A percentile compares a stretch with the other conserved stretches of the same genome.
Evolutionary conservation across 2,888 invertebrate genomes (phyloP).

Genomic region (Blera fallax): DNA sequence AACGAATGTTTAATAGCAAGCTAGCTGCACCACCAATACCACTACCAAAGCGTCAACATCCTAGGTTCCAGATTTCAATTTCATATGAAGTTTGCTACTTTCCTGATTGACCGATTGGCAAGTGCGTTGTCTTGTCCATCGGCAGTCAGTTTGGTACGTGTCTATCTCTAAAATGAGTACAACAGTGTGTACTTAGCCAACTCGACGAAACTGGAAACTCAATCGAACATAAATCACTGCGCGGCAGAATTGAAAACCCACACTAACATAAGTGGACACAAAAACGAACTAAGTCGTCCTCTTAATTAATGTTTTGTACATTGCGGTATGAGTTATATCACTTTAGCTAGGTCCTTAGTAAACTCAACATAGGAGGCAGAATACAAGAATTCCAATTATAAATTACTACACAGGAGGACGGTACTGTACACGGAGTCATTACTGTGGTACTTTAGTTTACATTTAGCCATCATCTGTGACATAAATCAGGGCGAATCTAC

Average conservation of each 20-base stretch:
- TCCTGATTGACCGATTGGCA: slow-evolving; percentile 37
- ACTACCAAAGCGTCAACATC: no score
- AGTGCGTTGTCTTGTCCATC: slow-evolving; percentile 1
- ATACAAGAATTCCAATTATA: slow-evolving; percentile 41
- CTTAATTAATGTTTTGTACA: slow-evolving; percentile 30
- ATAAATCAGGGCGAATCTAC: slow-evolving; percentile 71
- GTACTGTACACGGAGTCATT: slow-evolving; percentile 44
- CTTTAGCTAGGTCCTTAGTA: not conserved
- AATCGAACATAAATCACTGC: slow-evolving; percentile 49
- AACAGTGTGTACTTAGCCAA: not conserved
- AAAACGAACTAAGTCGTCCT: not conserved
- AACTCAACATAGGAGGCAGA: not conserved
- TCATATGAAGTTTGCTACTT: slow-evolving; percentile 10
- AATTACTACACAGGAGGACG: slow-evolving; percentile 6
- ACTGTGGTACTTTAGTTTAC: slow-evolving; percentile 63
- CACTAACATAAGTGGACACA: not conserved
- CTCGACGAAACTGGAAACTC: slow-evolving; percentile 11
- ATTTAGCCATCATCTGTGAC: slow-evolving; percentile 65
- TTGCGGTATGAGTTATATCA: slow-evolving; percentile 19
- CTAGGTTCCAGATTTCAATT: slow-evolving; percentile 6
- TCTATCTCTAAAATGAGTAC: slow-evolving; percentile 12
- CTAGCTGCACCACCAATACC: not conserved
- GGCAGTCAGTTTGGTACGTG: slow-evolving; percentile 21
- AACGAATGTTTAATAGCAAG: slow-evolving; percentile 20
- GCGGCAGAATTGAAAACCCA: not conserved